phyloP scores from a whole-genome alignment of 2,113 vertebrate species.

The Apeltes quadracus region DNA sequence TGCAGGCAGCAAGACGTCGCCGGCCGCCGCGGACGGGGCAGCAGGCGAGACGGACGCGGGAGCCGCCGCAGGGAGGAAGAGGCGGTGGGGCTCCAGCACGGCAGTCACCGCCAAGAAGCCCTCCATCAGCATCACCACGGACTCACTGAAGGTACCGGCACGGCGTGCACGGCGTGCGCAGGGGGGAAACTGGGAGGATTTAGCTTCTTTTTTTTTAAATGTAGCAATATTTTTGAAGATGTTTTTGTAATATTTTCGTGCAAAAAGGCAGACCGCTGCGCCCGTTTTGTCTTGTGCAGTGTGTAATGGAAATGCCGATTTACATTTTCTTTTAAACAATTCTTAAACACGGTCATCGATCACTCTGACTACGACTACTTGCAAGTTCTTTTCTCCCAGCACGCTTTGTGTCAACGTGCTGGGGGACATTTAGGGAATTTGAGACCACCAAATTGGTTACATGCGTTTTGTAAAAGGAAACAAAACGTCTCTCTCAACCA shows the following conservation, averaged over 20 bases:
- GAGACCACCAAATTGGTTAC: too few relatives aligned
- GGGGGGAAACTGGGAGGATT: not conserved
- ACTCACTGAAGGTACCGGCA: conserved; percentile 88
- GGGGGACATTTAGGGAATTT: too few relatives aligned
- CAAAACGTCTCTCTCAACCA: too few relatives aligned
- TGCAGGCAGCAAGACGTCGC: conserved; percentile 74
- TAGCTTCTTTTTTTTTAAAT: not conserved
- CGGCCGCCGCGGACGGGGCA: conserved; percentile 66
- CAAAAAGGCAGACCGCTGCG: not conserved
- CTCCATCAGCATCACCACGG: conserved; percentile 92
- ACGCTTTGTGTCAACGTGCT: too few relatives aligned
- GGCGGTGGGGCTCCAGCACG: conserved; percentile 92
- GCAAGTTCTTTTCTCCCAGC: too few relatives aligned
- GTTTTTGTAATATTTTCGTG: not conserved
- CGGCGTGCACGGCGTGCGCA: not conserved
- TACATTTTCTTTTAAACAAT: too few relatives aligned
- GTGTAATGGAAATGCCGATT: too few relatives aligned
- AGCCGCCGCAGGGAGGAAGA: conserved; percentile 84
- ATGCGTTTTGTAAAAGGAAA: too few relatives aligned
- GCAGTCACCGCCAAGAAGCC: conserved; percentile 90
- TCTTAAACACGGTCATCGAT: too few relatives aligned
- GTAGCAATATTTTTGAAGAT: not conserved
- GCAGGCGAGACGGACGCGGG: conserved; percentile 74
- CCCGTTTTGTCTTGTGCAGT: too few relatives aligned
- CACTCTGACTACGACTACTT: too few relatives aligned